Conservation (phyloP, 2,113 vertebrate species). For the Agelaius tricolor region DNA sequence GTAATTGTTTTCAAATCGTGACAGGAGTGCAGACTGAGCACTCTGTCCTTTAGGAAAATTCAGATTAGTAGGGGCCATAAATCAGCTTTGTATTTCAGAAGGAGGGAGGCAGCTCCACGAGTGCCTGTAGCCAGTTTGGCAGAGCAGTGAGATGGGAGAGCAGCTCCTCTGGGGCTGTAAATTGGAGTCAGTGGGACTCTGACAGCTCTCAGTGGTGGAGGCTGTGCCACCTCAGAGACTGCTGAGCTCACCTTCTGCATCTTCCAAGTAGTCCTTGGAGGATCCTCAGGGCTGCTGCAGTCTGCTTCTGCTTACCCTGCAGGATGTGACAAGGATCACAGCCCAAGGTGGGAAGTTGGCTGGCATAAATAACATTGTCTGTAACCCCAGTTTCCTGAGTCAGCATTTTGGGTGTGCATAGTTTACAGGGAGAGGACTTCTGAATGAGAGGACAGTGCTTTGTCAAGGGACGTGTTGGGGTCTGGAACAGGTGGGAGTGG, state of each 20-base stretch:
- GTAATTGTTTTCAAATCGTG: background rate
- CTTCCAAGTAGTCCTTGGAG: conserved; percentile 47
- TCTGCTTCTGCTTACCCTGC: conserved; percentile 49
- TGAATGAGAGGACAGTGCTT: background rate
- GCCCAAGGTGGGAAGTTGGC: conserved; percentile 54
- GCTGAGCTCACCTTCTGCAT: background rate
- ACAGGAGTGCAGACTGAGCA: background rate
- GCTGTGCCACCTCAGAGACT: background rate
- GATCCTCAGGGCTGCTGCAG: conserved; percentile 34
- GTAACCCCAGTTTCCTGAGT: background rate
- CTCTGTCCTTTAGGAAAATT: background rate
- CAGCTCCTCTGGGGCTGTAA: conserved; percentile 15
- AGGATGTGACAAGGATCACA: conserved; percentile 41
- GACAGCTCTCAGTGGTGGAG: background rate
- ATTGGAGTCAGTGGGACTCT: background rate
- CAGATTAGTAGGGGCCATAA: background rate
- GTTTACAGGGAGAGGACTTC: conserved; percentile 3
- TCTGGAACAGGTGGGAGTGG: background rate
- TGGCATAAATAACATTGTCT: conserved; percentile 39
- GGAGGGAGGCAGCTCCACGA: background rate
- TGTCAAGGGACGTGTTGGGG: background rate
- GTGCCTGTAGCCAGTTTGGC: background rate
- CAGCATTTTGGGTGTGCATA: background rate
- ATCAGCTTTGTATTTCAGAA: background rate
- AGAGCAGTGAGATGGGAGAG: background rate